These are phyloP conservation scores for Halisarca cf. caerulea DNA, from an alignment of 37 sponge, comb jelly and placozoan species.

Conservation along the genomic window DNA sequence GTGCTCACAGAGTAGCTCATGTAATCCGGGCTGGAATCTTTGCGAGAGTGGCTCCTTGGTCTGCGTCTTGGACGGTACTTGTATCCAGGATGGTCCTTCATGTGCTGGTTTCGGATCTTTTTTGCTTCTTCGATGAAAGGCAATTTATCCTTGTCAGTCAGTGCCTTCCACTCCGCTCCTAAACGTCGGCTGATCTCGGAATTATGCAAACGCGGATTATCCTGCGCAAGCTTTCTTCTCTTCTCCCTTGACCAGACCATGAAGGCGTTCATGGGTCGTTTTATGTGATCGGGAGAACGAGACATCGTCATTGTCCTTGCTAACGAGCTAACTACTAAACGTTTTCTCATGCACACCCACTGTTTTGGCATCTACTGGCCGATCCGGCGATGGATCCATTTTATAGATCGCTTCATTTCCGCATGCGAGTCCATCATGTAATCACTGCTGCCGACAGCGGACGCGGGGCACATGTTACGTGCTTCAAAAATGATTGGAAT, in stretches of 20 bases:
- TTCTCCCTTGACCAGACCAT: slow-evolving; percentile 99
- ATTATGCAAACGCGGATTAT: slow-evolving; percentile 99
- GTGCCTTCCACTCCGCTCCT: slow-evolving; percentile 95
- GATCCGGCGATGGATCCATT: no score
- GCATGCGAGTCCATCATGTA: no score
- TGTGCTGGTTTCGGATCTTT: slow-evolving; percentile 90
- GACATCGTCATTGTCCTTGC: slow-evolving; percentile 61
- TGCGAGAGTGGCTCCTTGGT: slow-evolving; percentile 2
- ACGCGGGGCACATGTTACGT: no score
- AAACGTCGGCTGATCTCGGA: slow-evolving; percentile 95
- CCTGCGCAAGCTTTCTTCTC: slow-evolving; percentile 95
- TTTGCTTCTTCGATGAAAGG: slow-evolving; percentile 98
- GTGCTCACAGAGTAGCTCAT: no score
- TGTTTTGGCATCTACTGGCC: no score
- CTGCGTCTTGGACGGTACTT: slow-evolving; percentile 97
- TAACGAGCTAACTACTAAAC: not conserved
- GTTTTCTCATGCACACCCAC: no score
- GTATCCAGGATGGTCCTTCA: slow-evolving; percentile 96
- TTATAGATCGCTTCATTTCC: no score
- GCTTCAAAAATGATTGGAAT: no score
- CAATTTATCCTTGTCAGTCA: slow-evolving; percentile 81
- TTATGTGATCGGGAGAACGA: slow-evolving; percentile 80
- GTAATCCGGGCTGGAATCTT: not conserved
- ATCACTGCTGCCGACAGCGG: no score
- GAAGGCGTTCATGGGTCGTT: slow-evolving; percentile 99